Base-by-base conservation (phyloP, 2,888 invertebrate genomes). In the Troglohyphantes excavatus region DNA sequence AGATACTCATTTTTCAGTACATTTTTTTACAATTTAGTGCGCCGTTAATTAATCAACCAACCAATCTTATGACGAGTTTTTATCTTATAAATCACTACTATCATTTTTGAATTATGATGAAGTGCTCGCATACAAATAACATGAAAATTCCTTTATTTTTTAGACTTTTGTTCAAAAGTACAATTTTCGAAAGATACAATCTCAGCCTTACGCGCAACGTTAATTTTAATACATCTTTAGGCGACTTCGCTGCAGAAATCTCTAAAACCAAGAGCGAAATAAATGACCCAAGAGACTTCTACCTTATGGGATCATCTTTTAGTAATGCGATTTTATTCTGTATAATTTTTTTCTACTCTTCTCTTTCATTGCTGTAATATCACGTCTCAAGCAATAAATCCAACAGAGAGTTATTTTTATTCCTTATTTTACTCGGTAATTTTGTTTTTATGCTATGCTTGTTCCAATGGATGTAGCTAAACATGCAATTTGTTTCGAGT, bases 281-380 rank as follows among this genome's bases (percentile, higher is more conserved):
- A 65, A 23, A 39, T 33, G 33, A 43, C 23, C 29, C 65, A 27
- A 17, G 29, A 26, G 39, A 53, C 19, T 27, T 68, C 27, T 26
- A 9, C 59, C 39, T 65, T 78, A 65, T 78, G 63, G 21, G 21
- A 39, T 65, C 9, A 11, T 23, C 63, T 39, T n/a, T 78, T 78
- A 39, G n/a, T 43, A 65, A 39, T 78, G 43, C 19, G 21, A 61
- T 39, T 78, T 26, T 78, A 26, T 65, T 43, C n/a, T 23, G 63
- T 53, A 53, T 53, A 53, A 78, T 78, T 78, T 63, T n/a, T n/a
- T 43, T 65, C 26, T 27, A 65, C 43, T 17, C 39, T 23, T 43
- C 19, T 39, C 7, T 65, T n/a, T 65, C 43, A 43, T 21, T 43
- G 65, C 67, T 13, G n/a, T 68, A 33, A 59, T 68, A 81, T 68